Evolutionary conservation across 2,797 vertebrate species (phyloP).

Genomic region (Diceros bicornis): DNA sequence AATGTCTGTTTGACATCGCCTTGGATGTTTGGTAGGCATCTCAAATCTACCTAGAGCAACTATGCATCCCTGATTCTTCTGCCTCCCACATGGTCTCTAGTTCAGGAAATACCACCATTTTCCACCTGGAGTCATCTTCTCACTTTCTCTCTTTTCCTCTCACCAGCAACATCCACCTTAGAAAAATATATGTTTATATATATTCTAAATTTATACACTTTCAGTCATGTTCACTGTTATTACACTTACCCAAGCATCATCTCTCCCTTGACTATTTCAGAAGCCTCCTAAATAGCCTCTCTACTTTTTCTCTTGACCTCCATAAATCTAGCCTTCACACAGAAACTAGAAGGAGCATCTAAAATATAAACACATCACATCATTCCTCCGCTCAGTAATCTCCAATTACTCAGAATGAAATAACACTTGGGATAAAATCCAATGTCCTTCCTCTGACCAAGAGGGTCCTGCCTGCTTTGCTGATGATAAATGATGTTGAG

Average conservation of each 20-base stretch:
- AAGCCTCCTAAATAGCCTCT: neutral
- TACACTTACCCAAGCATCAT: neutral
- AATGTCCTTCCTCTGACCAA: too few relatives aligned
- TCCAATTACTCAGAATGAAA: too few relatives aligned
- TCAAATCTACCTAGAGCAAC: neutral
- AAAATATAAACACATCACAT: neutral
- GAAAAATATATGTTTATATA: neutral
- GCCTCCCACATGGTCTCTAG: neutral
- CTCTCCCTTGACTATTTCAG: neutral
- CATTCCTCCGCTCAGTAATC: too few relatives aligned
- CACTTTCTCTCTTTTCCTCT: neutral
- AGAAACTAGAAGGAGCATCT: neutral
- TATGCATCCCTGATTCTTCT: neutral
- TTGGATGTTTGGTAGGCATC: neutral
- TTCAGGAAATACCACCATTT: neutral
- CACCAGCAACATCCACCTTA: neutral
- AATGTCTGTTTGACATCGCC: neutral
- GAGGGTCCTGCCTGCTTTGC: too few relatives aligned
- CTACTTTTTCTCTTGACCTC: neutral
- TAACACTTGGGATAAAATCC: too few relatives aligned
- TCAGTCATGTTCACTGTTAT: neutral
- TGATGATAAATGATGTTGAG: too few relatives aligned
- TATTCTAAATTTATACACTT: neutral
- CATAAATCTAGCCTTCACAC: neutral
- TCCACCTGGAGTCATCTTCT: neutral